Evolutionary conservation across 1,140 invertebrate genomes (phyloP), one percentile per base, ranked within the genome.

Genomic region (Pseudomyrmex cubaensis): DNA sequence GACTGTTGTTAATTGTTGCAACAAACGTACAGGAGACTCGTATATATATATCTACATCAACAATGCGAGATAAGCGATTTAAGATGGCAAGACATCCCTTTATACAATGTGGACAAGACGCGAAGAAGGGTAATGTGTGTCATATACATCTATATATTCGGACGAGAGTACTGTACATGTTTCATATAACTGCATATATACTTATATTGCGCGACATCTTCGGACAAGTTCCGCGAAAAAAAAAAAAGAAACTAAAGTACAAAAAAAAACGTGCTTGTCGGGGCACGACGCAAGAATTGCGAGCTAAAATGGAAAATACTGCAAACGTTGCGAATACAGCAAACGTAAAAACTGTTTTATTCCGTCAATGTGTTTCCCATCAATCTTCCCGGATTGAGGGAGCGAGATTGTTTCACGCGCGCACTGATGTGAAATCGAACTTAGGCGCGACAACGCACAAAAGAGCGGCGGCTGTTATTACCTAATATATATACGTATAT

Each of bases 1-100:
- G 46, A 50, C 78, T 64, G 75, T 54, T 75, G 25, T 25, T 25
- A 25, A 25, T 25, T 25, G 75, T 82, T 75, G 59, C 57, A 75
- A 82, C 48, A 75, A 82, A 75, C 59, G 74, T 17, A 50, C 75
- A 75, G 57, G 12, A 75, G 25, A 57, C n/a, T 20, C 78, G 59
- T 82, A 35, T 35, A 25, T 25, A 25, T 35, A 7, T 82, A 82
- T 82, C 70, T 75, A 75, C 57, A 75, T 82, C 48, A 46, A 52
- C 10, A 52, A 5, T 52, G 8, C 15, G 46, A 72, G 50, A 73
- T 82, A 82, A 82, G 70, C 78, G 17, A 63, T 46, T 70, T 20
- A 64, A 64, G 20, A 35, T 70, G 76, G n/a, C 44, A 56, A 80
- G 5, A 80, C 64, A 80, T 35, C 44, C 61, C 54, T 72, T 72